Percentiles rank a stretch among this genome's conserved stretches.
Evolutionary conservation across 2,888 invertebrate genomes (phyloP).

Genomic region (Parnassius apollo): DNA sequence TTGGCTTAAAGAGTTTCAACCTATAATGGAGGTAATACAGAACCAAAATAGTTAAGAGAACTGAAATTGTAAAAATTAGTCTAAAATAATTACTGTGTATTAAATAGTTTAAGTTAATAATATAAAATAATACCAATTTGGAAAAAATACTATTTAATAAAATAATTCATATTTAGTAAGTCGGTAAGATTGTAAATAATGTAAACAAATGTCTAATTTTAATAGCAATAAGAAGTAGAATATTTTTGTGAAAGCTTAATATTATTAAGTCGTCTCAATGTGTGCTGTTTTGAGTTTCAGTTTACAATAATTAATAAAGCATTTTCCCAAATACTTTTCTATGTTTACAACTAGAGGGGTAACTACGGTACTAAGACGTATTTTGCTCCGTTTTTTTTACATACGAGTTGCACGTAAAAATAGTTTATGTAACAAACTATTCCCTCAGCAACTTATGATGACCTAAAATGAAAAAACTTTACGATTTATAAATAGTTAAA

Average conservation of each 20-base stretch:
- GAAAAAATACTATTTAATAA: slow-evolving; percentile 7
- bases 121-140: neutral
- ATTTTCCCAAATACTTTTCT: no score
- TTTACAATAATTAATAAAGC: no score
- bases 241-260: slow-evolving; percentile 13
- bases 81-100: neutral
- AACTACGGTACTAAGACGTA: no score
- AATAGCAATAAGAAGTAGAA: slow-evolving; percentile 1
- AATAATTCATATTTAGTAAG: slow-evolving; percentile 7
- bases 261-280: neutral
- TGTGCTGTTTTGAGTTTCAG: neutral
- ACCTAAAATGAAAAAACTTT: no score
- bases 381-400: no score
- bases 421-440: no score
- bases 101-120: neutral
- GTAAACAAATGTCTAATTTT: slow-evolving; percentile 14
- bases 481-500: no score
- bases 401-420: no score
- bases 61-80: neutral
- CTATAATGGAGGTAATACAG: neutral
- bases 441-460: no score
- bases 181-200: slow-evolving; percentile 18
- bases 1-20: no score
- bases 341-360: no score
- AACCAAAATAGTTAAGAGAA: slow-evolving; percentile 5